Evolutionary conservation across 1,140 invertebrate species (phyloP).

Genomic region (Drosophila sucinea): DNA sequence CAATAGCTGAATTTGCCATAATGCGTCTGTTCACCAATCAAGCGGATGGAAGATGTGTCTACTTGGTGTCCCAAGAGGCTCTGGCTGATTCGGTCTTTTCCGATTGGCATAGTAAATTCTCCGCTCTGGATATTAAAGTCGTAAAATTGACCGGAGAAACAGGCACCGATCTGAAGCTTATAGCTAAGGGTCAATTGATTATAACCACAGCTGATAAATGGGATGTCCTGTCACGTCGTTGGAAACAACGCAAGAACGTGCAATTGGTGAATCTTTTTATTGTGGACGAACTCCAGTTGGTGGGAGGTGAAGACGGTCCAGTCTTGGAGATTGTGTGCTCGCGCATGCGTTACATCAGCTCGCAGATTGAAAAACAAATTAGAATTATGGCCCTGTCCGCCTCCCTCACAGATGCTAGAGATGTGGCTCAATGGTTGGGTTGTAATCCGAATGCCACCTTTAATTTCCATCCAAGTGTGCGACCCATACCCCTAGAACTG

Average conservation of each 20-base stretch:
- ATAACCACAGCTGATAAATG: constrained; percentile 99
- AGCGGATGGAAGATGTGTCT: constrained; percentile 91
- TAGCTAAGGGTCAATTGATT: constrained; percentile 96
- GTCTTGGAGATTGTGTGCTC: constrained; percentile 99
- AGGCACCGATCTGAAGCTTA: constrained; percentile 96
- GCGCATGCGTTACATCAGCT: constrained; percentile 98
- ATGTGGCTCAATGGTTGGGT: constrained; percentile 98
- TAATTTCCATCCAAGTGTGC: constrained; percentile 99
- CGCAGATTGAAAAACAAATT: constrained; percentile 96
- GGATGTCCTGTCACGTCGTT: constrained; percentile 98
- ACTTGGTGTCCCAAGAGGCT: constrained; percentile 95
- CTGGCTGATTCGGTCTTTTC: constrained; percentile 95
- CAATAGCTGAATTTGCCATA: constrained; percentile 98
- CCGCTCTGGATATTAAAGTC: constrained; percentile 86
- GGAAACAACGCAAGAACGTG: constrained; percentile 99
- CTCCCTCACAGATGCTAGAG: constrained; percentile 96
- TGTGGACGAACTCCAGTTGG: constrained; percentile 97
- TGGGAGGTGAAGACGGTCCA: constrained; percentile 95
- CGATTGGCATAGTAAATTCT: constrained; percentile 97
- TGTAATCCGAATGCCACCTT: constrained; percentile 96
- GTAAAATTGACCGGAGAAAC: constrained; percentile 99
- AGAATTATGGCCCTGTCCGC: constrained; percentile 97
- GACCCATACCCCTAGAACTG: constrained; percentile 96
- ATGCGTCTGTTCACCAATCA: constrained; percentile 93
- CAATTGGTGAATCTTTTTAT: constrained; percentile 99